phyloP scores from a whole-genome alignment of 2,888 invertebrate species.

The Noctuana brunneofusca region DNA sequence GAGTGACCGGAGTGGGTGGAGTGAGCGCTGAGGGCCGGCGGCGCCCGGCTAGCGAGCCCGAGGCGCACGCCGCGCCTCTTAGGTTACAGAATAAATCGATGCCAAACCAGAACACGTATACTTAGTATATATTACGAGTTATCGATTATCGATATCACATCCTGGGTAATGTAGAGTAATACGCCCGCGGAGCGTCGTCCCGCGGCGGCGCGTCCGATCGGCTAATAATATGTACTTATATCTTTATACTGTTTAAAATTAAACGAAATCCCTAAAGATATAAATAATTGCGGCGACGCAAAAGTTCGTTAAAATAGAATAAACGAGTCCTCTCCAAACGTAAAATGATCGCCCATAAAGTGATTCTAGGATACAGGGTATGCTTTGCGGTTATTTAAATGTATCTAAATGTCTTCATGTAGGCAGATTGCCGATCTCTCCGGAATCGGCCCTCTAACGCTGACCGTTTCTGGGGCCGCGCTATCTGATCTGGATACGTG shows the following conservation, averaged over 20 bases:
- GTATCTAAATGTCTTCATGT: conserved; percentile 83
- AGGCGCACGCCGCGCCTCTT: conserved; percentile 52
- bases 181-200: conserved; percentile 54
- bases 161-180: conserved; percentile 72
- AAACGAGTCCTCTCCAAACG: conserved; percentile 77
- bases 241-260: conserved; percentile 75
- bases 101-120: conserved; percentile 79
- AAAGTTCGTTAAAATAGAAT: conserved; percentile 69
- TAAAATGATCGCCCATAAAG: conserved; percentile 85
- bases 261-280: conserved; percentile 67
- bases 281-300: conserved; percentile 74
- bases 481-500: conserved; percentile 19
- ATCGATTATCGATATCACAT: conserved; percentile 74
- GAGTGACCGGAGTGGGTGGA: neutral
- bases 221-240: conserved; percentile 71
- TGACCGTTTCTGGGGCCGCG: conserved; percentile 43
- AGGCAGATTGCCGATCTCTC: conserved; percentile 71
- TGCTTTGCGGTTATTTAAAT: conserved; percentile 95
- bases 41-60: conserved; percentile 10
- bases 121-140: conserved; percentile 71
- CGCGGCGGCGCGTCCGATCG: conserved; percentile 49
- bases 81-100: conserved; percentile 74
- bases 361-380: conserved; percentile 97
- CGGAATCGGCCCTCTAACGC: conserved; percentile 49
- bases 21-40: conserved; percentile 3